phyloP scores from a whole-genome alignment of 2,888 invertebrate species.

The Pseudococcus viburni region DNA sequence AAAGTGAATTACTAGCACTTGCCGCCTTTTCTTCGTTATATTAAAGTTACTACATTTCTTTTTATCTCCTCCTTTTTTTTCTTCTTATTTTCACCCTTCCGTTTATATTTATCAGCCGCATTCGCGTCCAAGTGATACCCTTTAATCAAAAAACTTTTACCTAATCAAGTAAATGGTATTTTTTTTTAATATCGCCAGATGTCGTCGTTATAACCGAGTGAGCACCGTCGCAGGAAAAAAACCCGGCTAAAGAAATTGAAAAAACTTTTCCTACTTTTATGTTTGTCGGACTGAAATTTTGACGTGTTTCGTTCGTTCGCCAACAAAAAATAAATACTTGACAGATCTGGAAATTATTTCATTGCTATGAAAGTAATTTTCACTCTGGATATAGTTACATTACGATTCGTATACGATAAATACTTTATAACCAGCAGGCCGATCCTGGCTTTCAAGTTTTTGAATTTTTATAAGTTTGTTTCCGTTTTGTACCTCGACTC shows the following conservation, averaged over 20 bases:
- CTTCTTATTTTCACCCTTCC: conserved; percentile 32
- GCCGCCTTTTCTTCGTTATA: conserved; percentile 63
- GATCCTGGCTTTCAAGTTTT: no score
- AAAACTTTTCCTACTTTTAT: conserved; percentile 58
- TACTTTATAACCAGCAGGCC: neutral
- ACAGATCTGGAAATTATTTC: conserved; percentile 36
- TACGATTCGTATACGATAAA: neutral
- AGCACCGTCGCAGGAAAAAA: conserved; percentile 35
- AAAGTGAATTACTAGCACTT: conserved; percentile 64
- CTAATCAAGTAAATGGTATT: conserved; percentile 64
- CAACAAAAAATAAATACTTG: conserved; percentile 14
- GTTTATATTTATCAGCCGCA: conserved; percentile 61
- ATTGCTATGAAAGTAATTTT: neutral
- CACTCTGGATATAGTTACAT: neutral
- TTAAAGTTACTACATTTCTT: conserved; percentile 64
- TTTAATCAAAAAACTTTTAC: conserved; percentile 65
- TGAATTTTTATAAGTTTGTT: no score
- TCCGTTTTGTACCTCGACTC: no score
- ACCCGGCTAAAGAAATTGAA: conserved; percentile 51
- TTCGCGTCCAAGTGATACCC: conserved; percentile 64
- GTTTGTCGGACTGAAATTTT: conserved; percentile 55
- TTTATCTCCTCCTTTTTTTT: conserved; percentile 55
- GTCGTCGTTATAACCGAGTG: conserved; percentile 63
- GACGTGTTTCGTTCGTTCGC: conserved; percentile 54
- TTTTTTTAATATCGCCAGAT: conserved; percentile 64